Percentiles rank a stretch among this genome's conserved stretches.
Evolutionary conservation across 1,140 invertebrate genomes (phyloP).

Genomic region (Saccostrea echinata): DNA sequence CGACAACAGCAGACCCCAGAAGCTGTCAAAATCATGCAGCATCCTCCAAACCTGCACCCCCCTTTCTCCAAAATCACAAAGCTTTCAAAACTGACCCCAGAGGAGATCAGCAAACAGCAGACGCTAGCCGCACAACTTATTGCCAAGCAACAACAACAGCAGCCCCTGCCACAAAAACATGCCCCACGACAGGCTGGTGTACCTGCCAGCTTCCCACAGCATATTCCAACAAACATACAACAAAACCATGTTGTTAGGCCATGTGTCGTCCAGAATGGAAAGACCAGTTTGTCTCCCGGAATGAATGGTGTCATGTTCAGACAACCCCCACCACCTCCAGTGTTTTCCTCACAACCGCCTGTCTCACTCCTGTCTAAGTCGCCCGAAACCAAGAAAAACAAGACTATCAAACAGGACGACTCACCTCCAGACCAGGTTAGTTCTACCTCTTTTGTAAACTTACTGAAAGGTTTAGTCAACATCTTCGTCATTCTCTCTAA

Average conservation of each 20-base stretch:
- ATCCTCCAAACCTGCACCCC: background rate
- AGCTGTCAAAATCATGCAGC: conserved; percentile 37
- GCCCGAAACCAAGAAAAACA: background rate
- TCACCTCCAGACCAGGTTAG: background rate
- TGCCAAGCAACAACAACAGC: conserved; percentile 23
- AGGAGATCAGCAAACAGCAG: conserved; percentile 7
- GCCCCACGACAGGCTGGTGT: background rate
- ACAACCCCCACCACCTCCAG: background rate
- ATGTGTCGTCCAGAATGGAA: conserved; percentile 15
- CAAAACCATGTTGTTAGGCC: background rate
- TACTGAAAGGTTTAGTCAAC: too few species aligned
- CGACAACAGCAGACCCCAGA: background rate
- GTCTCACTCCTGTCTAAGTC: background rate
- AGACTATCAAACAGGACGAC: background rate
- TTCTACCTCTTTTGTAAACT: background rate
- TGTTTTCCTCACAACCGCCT: background rate
- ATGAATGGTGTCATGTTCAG: conserved; percentile 24
- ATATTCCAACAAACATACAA: background rate
- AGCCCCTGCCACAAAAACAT: conserved; percentile 16
- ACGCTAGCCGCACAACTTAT: background rate
- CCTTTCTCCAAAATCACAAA: background rate
- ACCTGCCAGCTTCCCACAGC: background rate
- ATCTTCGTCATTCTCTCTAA: background rate
- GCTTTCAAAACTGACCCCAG: background rate
- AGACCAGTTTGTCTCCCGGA: background rate